These are phyloP conservation scores for Bradypus variegatus DNA, from an alignment of 2,797 vertebrate genomes.

Conservation along the genomic window DNA sequence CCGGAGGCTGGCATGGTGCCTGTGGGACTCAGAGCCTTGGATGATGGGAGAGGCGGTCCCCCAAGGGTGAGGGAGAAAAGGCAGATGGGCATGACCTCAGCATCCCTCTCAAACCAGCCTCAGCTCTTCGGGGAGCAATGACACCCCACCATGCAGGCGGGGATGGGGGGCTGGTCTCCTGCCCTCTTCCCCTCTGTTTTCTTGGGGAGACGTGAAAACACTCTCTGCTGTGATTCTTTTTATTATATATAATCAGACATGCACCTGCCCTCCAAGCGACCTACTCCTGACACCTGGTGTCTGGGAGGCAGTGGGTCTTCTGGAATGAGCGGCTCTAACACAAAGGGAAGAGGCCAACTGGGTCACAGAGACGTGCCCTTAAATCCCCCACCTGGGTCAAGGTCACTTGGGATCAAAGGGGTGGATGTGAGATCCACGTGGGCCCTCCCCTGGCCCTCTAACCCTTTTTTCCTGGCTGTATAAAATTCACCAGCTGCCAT, in stretches of 20 bases:
- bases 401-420: not conserved
- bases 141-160: not conserved
- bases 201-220: not conserved
- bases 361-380: not conserved
- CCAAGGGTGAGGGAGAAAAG: not conserved
- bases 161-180: no score
- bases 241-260: not conserved
- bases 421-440: no score
- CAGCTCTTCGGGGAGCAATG: not conserved
- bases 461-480: not conserved
- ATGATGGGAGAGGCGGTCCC: not conserved
- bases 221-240: not conserved
- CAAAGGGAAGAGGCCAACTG: not conserved
- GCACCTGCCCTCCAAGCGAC: not conserved
- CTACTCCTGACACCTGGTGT: not conserved
- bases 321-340: accelerated
- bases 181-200: not conserved
- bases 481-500: not conserved
- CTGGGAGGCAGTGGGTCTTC: not conserved
- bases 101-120: not conserved
- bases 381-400: not conserved
- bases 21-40: not conserved
- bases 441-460: not conserved
- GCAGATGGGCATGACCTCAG: not conserved
- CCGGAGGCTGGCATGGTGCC: not conserved